Conservation (phyloP, 2,888 invertebrate genomes). For the Cephalotes varians region DNA sequence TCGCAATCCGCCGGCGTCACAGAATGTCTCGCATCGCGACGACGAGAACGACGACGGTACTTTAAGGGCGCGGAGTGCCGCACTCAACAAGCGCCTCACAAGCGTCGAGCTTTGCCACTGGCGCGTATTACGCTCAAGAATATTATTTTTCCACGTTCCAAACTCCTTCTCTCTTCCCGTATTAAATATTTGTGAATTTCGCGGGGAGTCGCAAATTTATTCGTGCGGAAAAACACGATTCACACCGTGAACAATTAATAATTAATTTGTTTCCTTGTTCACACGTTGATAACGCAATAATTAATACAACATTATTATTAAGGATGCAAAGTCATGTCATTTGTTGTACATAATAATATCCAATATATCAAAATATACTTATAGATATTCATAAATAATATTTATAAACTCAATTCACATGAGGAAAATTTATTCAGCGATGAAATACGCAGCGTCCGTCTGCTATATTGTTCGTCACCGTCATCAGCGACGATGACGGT, state of each 20-base stretch:
- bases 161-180: background rate
- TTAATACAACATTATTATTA: background rate
- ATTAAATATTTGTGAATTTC: background rate
- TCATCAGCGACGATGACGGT: conserved; percentile 47
- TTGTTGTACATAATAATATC: background rate
- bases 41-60: conserved; percentile 73
- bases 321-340: background rate
- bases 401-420: background rate
- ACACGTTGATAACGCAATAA: background rate
- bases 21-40: conserved; percentile 65
- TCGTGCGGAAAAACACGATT: background rate
- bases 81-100: conserved; percentile 79
- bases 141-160: conserved; percentile 53
- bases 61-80: conserved; percentile 80
- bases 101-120: conserved; percentile 73
- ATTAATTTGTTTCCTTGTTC: background rate
- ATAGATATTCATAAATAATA: background rate
- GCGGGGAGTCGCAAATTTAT: background rate
- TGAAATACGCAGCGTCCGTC: conserved; percentile 20
- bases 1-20: conserved; percentile 56
- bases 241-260: background rate
- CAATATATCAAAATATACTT: background rate
- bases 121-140: conserved; percentile 67
- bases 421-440: background rate
- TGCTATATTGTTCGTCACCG: conserved; percentile 61